Evolutionary conservation across 2,888 invertebrate species (phyloP).

Genomic region (Lithosia quadra): DNA sequence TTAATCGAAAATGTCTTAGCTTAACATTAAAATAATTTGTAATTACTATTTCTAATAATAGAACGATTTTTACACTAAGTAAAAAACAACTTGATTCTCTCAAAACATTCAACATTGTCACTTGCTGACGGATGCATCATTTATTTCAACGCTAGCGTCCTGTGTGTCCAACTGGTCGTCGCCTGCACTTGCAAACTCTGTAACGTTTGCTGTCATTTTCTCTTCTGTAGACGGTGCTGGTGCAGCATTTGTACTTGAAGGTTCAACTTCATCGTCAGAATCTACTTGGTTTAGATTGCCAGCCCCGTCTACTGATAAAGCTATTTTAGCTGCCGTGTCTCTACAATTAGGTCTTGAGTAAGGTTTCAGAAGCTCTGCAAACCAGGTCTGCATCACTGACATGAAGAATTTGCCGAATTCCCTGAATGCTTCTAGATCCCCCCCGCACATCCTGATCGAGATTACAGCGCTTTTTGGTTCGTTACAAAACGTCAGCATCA

Average conservation of each 20-base stretch:
- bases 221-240: background rate
- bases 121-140: conserved; percentile 18
- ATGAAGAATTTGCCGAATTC: conserved; percentile 70
- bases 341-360: conserved; percentile 46
- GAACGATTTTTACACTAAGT: conserved; percentile 46
- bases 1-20: conserved; percentile 53
- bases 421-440: conserved; percentile 58
- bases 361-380: conserved; percentile 54
- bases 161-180: background rate
- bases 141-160: conserved; percentile 13
- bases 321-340: conserved; percentile 47
- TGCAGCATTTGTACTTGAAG: conserved; percentile 13
- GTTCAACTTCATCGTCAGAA: conserved; percentile 32
- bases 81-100: conserved; percentile 31
- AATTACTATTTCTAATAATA: conserved; percentile 52
- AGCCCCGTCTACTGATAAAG: conserved; percentile 10
- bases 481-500: conserved; percentile 56
- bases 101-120: conserved; percentile 32
- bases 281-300: conserved; percentile 2
- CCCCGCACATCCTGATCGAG: conserved; percentile 48
- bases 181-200: background rate
- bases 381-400: conserved; percentile 62
- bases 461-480: conserved; percentile 53
- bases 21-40: conserved; percentile 60
- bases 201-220: background rate